A percentile compares a stretch with the other conserved stretches of the same genome.
phyloP scores from a whole-genome alignment of 2,888 invertebrate species.

The Drymonia ruficornis region DNA sequence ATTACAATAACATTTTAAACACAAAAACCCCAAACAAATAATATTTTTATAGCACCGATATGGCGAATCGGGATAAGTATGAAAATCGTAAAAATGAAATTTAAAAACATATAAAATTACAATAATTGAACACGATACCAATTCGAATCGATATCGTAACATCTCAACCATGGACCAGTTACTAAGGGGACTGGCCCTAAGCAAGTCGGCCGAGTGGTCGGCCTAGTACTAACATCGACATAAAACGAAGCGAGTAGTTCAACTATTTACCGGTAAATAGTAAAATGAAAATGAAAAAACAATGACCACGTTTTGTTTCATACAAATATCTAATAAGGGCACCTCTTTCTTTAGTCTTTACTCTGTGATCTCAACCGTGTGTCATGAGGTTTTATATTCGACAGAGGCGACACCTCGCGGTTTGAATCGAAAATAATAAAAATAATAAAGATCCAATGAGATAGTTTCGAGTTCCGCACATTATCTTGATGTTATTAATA shows the following conservation, averaged over 20 bases:
- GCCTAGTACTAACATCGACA: too few relatives aligned
- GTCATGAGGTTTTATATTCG: neutral
- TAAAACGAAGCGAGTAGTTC: too few relatives aligned
- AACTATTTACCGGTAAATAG: too few relatives aligned
- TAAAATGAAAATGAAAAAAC: too few relatives aligned
- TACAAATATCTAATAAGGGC: too few relatives aligned
- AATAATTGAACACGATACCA: neutral
- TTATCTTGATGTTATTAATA: neutral
- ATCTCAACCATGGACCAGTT: too few relatives aligned
- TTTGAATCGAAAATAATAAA: neutral
- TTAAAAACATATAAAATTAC: neutral
- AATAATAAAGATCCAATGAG: conserved; percentile 6
- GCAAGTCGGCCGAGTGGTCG: too few relatives aligned
- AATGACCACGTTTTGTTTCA: too few relatives aligned
- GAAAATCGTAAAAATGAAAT: neutral
- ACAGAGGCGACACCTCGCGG: neutral
- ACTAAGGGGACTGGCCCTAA: too few relatives aligned
- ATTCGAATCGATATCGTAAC: neutral
- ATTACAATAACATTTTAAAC: too few relatives aligned
- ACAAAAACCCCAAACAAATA: too few relatives aligned
- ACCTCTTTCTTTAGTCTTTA: too few relatives aligned
- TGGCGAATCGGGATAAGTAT: neutral
- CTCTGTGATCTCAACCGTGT: neutral
- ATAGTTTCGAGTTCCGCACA: neutral
- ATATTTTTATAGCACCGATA: neutral